Conservation (phyloP, 2,888 invertebrate genomes). For the Cecidostiba fungosa region DNA sequence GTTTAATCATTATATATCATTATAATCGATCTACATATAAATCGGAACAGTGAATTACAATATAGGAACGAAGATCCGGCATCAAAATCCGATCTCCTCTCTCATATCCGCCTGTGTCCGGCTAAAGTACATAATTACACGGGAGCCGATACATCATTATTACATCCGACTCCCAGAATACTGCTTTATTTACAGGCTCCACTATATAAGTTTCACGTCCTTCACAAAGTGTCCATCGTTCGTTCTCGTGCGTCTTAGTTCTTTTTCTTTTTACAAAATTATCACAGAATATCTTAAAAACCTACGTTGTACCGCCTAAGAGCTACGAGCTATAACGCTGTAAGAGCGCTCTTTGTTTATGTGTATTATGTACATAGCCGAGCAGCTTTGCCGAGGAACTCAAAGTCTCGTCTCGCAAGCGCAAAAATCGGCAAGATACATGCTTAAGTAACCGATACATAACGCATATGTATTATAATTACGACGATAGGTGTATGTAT, state of each 20-base stretch:
- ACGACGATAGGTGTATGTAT: too few species aligned
- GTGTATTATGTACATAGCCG: conserved; percentile 29
- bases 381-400: background rate
- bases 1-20: too few species aligned
- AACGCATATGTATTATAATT: conserved; percentile 28
- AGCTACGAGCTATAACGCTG: conserved; percentile 8
- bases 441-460: conserved; percentile 25
- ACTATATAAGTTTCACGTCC: too few species aligned
- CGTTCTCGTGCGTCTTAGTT: background rate
- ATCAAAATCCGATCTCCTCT: too few species aligned
- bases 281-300: conserved; percentile 66
- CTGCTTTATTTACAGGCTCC: conserved; percentile 58
- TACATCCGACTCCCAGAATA: conserved; percentile 32
- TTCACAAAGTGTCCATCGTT: conserved; percentile 21
- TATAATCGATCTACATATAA: background rate
- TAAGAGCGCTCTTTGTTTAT: conserved; percentile 22
- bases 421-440: conserved; percentile 23
- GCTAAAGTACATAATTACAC: too few species aligned
- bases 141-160: background rate
- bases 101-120: too few species aligned
- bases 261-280: conserved; percentile 64
- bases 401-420: conserved; percentile 25
- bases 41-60: conserved; percentile 24
- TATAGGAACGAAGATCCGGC: background rate
- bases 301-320: conserved; percentile 39